Percentiles rank a stretch among this genome's conserved stretches.
phyloP scores from a whole-genome alignment of 1,140 invertebrate species.

The Cotesia glomerata region DNA sequence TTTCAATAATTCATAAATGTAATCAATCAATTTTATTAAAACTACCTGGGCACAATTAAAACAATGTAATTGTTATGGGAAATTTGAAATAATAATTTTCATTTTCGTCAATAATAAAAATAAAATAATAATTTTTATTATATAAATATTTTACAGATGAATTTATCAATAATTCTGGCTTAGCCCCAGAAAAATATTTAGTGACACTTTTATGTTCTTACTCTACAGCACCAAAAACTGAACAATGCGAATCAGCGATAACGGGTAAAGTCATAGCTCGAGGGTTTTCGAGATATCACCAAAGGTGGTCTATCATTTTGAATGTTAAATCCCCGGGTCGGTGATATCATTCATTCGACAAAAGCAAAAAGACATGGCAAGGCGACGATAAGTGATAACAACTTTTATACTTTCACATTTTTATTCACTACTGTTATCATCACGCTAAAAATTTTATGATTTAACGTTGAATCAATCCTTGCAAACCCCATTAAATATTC shows the following conservation, averaged over 20 bases:
- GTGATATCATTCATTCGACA: constrained; percentile 16
- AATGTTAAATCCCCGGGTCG: constrained; percentile 10
- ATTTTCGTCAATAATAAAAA: no score
- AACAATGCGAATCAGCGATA: not conserved
- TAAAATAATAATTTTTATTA: no score
- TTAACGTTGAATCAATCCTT: no score
- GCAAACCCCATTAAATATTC: no score
- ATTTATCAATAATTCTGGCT: not conserved
- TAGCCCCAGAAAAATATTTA: not conserved
- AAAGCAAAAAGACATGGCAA: not conserved
- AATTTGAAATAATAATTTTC: no score
- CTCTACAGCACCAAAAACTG: not conserved
- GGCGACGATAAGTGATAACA: constrained; percentile 25
- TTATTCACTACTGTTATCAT: constrained; percentile 6
- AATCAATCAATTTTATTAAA: no score
- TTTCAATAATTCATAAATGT: no score
- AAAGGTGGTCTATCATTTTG: constrained; percentile 23
- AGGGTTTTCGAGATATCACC: constrained; percentile 4
- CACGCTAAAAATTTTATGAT: constrained; percentile 7
- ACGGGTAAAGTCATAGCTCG: not conserved
- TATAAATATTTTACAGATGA: not conserved
- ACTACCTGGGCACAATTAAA: no score
- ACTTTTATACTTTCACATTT: constrained; percentile 1
- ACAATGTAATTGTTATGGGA: no score
- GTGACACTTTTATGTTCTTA: not conserved